Evolutionary conservation across 1,140 invertebrate genomes (phyloP).

Genomic region (Gonatopus flavifemur): DNA sequence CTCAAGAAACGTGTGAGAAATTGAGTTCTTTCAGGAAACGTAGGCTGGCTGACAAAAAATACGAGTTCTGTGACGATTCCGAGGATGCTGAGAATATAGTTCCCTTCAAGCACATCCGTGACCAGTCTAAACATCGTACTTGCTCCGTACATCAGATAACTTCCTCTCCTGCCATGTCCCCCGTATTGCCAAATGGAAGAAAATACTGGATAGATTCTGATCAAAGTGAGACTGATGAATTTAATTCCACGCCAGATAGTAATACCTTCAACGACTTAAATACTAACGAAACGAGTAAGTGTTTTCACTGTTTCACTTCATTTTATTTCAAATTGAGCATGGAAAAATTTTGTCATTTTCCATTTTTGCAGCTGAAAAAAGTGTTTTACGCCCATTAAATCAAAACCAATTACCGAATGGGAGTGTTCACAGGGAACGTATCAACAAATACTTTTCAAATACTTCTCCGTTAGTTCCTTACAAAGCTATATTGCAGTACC

Average conservation of each 20-base stretch:
- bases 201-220: conserved; percentile 49
- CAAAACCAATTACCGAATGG: conserved; percentile 52
- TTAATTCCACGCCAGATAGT: conserved; percentile 36
- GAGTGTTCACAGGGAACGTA: conserved; percentile 42
- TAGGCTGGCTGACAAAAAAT: conserved; percentile 85
- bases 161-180: conserved; percentile 42
- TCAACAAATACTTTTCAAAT: conserved; percentile 38
- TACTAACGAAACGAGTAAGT: conserved; percentile 37
- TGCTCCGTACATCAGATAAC: conserved; percentile 46
- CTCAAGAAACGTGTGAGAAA: conserved; percentile 77
- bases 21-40: conserved; percentile 79
- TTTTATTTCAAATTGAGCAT: background rate
- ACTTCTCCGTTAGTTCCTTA: conserved; percentile 50
- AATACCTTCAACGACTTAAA: conserved; percentile 28
- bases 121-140: conserved; percentile 46
- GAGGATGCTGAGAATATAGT: conserved; percentile 84
- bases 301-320: conserved; percentile 1
- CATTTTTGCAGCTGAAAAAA: conserved; percentile 48
- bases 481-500: conserved; percentile 47
- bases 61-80: conserved; percentile 77
- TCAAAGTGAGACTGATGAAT: conserved; percentile 52
- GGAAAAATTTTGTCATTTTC: background rate
- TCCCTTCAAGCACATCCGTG: conserved; percentile 65
- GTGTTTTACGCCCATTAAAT: conserved; percentile 49
- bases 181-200: conserved; percentile 42